These are phyloP conservation scores for Delphinus delphis DNA, from an alignment of 2,113 vertebrate species.

Conservation along the genomic window DNA sequence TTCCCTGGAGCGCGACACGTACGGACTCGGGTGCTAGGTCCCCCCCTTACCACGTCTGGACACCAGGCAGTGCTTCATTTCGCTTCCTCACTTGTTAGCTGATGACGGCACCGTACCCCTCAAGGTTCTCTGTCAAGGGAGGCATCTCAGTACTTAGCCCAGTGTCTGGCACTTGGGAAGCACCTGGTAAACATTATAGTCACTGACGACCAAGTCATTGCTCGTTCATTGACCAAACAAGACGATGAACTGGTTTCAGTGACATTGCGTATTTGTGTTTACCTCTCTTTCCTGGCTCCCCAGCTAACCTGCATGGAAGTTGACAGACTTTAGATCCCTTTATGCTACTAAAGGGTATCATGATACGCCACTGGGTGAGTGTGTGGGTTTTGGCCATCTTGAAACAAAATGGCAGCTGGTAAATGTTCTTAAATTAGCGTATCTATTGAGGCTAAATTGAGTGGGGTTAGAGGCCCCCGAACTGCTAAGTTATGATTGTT, in stretches of 20 bases:
- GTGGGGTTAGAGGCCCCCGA: not conserved
- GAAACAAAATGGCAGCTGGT: not conserved
- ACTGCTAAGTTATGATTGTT: not conserved
- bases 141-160: not conserved
- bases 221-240: not conserved
- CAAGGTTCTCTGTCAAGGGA: not conserved
- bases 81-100: not conserved
- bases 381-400: not conserved
- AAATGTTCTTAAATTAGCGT: not conserved
- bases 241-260: not conserved
- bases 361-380: not conserved
- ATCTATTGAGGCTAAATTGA: not conserved
- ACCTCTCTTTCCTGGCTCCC: not conserved
- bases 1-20: rapidly evolving
- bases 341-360: not conserved
- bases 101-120: not conserved
- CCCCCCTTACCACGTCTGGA: not conserved
- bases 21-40: rapidly evolving
- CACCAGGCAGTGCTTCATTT: not conserved
- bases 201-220: not conserved
- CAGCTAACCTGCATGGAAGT: rapidly evolving
- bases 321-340: not conserved
- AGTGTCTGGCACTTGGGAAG: not conserved
- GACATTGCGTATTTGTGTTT: too few species aligned
- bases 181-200: rapidly evolving